Conservation (phyloP, 2,797 vertebrate genomes). For the Sarcophilus harrisii region DNA sequence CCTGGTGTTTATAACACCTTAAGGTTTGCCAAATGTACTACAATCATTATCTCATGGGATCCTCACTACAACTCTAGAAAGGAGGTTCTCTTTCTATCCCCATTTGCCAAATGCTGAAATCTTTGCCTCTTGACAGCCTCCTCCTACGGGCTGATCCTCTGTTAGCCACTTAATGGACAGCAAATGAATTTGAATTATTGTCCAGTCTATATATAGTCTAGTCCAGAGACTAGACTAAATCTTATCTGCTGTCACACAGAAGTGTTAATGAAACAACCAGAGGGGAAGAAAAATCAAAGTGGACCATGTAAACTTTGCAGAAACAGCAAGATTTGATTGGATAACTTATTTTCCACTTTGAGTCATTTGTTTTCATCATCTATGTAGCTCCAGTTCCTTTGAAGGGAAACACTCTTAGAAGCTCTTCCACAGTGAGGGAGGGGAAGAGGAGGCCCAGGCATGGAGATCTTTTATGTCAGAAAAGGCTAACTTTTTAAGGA, state of each 20-base stretch:
- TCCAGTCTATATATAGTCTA: too few relatives aligned
- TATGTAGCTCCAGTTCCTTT: not conserved
- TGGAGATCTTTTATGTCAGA: not conserved
- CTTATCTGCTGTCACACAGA: not conserved
- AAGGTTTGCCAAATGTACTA: not conserved
- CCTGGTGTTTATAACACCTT: not conserved
- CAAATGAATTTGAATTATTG: not conserved
- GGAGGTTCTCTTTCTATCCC: not conserved
- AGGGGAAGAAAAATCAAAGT: not conserved
- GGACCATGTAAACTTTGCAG: not conserved
- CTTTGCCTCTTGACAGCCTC: not conserved
- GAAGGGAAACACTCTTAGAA: not conserved
- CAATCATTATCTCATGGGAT: not conserved
- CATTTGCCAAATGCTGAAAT: not conserved
- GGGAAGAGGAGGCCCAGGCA: not conserved
- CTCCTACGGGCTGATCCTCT: not conserved
- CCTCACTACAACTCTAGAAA: not conserved
- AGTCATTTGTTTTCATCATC: not conserved
- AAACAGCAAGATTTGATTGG: not conserved
- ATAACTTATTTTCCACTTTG: not conserved
- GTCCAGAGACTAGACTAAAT: not conserved
- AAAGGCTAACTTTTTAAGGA: not conserved
- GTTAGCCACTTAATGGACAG: not conserved
- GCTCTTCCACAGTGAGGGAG: not conserved
- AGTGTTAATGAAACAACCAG: not conserved